A percentile compares a stretch with the other conserved stretches of the same genome.
Conservation (phyloP, 2,797 vertebrate species). For the Uromys caudimaculatus region DNA sequence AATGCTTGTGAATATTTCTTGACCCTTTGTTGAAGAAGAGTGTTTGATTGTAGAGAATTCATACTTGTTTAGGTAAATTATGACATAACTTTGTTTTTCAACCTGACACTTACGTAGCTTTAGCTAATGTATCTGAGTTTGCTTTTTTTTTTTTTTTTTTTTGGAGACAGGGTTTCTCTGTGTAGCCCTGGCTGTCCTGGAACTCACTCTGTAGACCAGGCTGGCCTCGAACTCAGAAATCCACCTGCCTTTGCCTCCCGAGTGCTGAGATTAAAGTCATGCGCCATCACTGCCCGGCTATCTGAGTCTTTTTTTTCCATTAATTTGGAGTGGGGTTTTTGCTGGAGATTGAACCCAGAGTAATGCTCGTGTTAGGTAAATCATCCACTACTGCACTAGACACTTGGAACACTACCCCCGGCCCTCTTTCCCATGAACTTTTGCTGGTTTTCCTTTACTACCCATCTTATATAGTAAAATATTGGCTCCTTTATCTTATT, state of each 20-base stretch:
- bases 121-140: constrained; percentile 41
- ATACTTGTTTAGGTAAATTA: constrained; percentile 24
- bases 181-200: too few species aligned
- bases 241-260: too few species aligned
- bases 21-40: constrained; percentile 42
- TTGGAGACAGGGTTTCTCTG: too few species aligned
- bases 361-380: neutral
- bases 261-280: too few species aligned
- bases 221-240: too few species aligned
- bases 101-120: neutral
- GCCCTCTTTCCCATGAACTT: neutral
- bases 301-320: constrained; percentile 36
- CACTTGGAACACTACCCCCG: too few species aligned
- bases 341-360: neutral
- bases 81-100: constrained; percentile 53
- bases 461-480: constrained; percentile 35
- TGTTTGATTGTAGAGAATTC: constrained; percentile 44
- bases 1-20: constrained; percentile 22
- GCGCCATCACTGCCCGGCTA: too few species aligned
- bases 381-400: neutral
- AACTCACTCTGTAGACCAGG: too few species aligned
- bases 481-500: constrained; percentile 12
- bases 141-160: too few species aligned
- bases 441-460: constrained; percentile 30
- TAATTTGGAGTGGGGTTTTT: neutral